phyloP scores from a whole-genome alignment of 2,797 vertebrate genomes.

The Syngnathus rostellatus region DNA sequence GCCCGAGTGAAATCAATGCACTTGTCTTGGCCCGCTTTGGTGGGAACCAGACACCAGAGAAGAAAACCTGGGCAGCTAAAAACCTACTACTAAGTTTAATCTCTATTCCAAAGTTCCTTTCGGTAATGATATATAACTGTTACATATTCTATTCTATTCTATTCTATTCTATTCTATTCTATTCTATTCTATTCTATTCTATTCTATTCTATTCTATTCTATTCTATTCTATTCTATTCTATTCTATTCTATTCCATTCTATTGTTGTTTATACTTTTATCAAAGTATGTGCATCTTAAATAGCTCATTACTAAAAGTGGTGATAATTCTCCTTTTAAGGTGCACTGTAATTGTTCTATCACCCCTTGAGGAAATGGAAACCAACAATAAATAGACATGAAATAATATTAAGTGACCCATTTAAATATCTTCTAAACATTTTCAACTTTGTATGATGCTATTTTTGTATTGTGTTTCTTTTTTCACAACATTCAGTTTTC shows the following conservation, averaged over 20 bases:
- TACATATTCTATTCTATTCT: too few relatives aligned
- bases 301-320: conserved; percentile 30
- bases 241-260: too few relatives aligned
- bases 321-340: conserved; percentile 23
- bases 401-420: conserved; percentile 4
- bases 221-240: too few relatives aligned
- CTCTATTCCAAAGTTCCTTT: conserved; percentile 32
- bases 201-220: too few relatives aligned
- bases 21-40: conserved; percentile 57
- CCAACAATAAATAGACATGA: conserved; percentile 17
- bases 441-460: conserved; percentile 8
- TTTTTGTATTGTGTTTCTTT: conserved; percentile 3
- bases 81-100: conserved; percentile 54
- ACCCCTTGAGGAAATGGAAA: conserved; percentile 14
- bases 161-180: conserved; percentile 5
- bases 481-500: background rate
- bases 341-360: conserved; percentile 41
- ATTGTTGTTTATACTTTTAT: conserved; percentile 47
- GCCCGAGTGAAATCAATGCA: conserved; percentile 72
- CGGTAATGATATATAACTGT: conserved; percentile 10
- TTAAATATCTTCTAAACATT: background rate
- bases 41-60: conserved; percentile 64
- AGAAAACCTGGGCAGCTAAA: conserved; percentile 51
- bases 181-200: too few relatives aligned
- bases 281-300: conserved; percentile 41